Evolutionary conservation across 2,113 vertebrate genomes (phyloP), one percentile per base, ranked within the genome.

Genomic region (Alethe diademata): DNA sequence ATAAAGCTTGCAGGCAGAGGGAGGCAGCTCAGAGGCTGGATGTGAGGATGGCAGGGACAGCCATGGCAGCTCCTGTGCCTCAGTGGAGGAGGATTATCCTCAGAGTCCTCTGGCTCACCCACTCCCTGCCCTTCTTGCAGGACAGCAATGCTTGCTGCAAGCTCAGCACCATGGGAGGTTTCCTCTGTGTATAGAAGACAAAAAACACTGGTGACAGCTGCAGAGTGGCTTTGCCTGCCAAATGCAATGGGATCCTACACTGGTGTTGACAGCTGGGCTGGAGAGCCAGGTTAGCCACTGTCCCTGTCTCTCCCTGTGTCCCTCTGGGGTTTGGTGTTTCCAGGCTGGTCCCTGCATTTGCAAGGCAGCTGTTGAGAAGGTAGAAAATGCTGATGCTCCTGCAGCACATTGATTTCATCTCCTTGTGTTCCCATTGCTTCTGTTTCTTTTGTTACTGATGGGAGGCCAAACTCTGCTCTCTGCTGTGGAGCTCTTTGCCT

Each of bases 271-370:
- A 80, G 26, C 53, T 56, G 40, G 36, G 29, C 42, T 62, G 23
- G 20, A 76, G 54, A 79, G 36, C 31, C 42, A 26, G 15, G 31
- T 56, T 64, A 85, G 45, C 47, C 1, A 3, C 9, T 78, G 67
- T 60, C 57, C 11, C 0, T 47, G 12, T 78, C 31, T n/a, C 22
- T 71, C n/a, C 8, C 31, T 0, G 0, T 40, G 43, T 56, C n/a
- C 43, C 24, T 2, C 14, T 2, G 2, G 6, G 8, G 40, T 79
- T 70, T 82, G 31, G 33, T 3, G 3, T 47, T 84, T 78, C 50
- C 40, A 56, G 78, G 38, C 61, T 66, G 23, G 33, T 54, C 54
- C 54, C 65, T 73, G 28, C 2, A 0, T 72, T 93, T 95, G 26
- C 65, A 70, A 72, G 43, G 71, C 17, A 58, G 35, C 40, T 88